Percentiles rank a stretch among this genome's conserved stretches.
Conservation (phyloP, 2,888 invertebrate species). For the Amblyteles armatorius region DNA sequence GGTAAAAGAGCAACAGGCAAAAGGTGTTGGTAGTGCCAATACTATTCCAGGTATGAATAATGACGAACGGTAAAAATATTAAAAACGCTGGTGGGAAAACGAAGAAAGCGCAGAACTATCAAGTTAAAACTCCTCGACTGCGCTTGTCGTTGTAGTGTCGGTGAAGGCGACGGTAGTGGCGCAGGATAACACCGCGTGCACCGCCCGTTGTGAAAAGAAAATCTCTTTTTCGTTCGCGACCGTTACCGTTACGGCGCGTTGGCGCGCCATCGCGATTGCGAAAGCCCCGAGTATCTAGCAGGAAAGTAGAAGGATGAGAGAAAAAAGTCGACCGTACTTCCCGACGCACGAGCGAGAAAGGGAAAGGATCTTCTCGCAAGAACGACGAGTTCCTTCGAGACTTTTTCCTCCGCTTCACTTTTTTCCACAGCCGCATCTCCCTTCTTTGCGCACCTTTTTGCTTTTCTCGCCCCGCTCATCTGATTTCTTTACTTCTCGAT, state of each 20-base stretch:
- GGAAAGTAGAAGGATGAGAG: conserved; percentile 61
- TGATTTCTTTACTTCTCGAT: conserved; percentile 37
- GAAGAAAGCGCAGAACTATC: conserved; percentile 26
- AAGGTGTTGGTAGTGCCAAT: not conserved
- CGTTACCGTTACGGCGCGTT: conserved; percentile 73
- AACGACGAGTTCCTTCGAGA: conserved; percentile 58
- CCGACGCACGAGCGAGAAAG: conserved; percentile 22
- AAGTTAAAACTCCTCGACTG: conserved; percentile 38
- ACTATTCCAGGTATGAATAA: conserved; percentile 10
- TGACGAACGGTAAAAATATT: conserved; percentile 23
- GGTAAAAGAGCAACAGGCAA: no score
- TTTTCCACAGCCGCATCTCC: conserved; percentile 12
- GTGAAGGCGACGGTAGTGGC: conserved; percentile 34
- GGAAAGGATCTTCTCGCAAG: conserved; percentile 42
- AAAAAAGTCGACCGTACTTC: conserved; percentile 30
- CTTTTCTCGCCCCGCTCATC: conserved; percentile 34
- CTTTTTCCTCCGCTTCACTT: conserved; percentile 39
- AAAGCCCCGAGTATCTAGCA: conserved; percentile 66
- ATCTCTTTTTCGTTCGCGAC: conserved; percentile 70
- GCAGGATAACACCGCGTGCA: conserved; percentile 39
- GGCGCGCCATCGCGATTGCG: conserved; percentile 70
- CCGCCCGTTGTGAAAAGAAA: conserved; percentile 66
- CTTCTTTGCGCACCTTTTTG: conserved; percentile 44
- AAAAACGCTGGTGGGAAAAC: conserved; percentile 35
- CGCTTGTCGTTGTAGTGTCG: conserved; percentile 38